Base-by-base conservation (phyloP, 1,140 invertebrate genomes). In the Globodera rostochiensis region DNA sequence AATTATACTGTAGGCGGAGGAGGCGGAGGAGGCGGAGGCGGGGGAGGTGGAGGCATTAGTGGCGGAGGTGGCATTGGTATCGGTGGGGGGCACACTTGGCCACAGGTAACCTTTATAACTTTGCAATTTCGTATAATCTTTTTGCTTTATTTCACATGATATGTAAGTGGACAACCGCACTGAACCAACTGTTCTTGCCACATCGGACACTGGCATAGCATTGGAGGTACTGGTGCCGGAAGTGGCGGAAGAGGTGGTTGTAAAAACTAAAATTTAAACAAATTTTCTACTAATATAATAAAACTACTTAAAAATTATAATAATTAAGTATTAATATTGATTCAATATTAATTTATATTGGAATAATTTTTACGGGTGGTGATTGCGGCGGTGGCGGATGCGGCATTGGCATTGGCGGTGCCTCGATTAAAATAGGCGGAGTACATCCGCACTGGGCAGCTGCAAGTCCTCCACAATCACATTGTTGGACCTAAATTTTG, bases 131-230 rank as follows among this genome's bases (percentile, higher is more conserved):
- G 9, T 60, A 64, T 64, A 64, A 64, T 64, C 57, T 3, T 64
- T 69, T 77, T 47, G 69, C 1, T 77, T 77, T 66, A 9, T 53
- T 67, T 77, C 45, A 67, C 76, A n/a, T 77, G 76, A 46, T 77
- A 77, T 13, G 64, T 77, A 7, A 77, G 53, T 77, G 76, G 76
- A 77, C 76, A 77, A 6, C 76, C 64, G 47, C 76, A 77, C 21
- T 50, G 64, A 19, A 67, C 76, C 64, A 77, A 64, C 45, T 77
- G 76, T 67, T 77, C 76, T 45, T 77, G 76, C 76, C 76, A 77
- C 11, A 77, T 50, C 5, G 76, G 76, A 11, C 76, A 77, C 69
- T 77, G 76, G 45, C 76, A 77, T 19, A 77, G 9, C n/a, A 77
- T 13, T 1, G 76, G 46, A n/a, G 64, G 53, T 60, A 57, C 64